Evolutionary conservation across 1,140 invertebrate genomes (phyloP), one percentile per base, ranked within the genome.

Genomic region (Cepaea nemoralis): DNA sequence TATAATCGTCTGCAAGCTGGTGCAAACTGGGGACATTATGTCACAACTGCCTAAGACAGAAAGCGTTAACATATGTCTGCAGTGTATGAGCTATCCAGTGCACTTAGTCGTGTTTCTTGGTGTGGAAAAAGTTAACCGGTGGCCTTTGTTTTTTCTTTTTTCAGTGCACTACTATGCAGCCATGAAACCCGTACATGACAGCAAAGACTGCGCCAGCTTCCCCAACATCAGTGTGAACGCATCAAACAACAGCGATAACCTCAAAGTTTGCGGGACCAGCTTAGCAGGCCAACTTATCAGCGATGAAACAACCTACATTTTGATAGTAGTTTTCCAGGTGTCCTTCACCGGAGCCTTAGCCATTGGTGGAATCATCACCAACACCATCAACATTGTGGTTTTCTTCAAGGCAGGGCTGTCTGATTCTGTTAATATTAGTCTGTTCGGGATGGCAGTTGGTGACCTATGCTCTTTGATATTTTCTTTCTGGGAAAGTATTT

Each of bases 391-490:
- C 31, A 33, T 75, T n/a, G 73, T 75, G 40, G 45, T 75, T 14
- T 75, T 75, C 73, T 50, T 75, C 10, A 75, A 50, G 31, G 50
- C 50, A 45, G 73, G 73, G 16, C n/a, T 75, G 0, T n/a, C n/a
- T 3, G 73, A 75, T 22, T 2, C 73, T 19, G 45, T 50, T 31
- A 75, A 75, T 33, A 75, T 75, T 31, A 75, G 73, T 33, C 73
- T 75, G 27, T 75, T 75, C 14, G 73, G 73, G 3, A 27, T 75
- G 5, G 31, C 73, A 16, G 14, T 75, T 50, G 35, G 35, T 27
- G 73, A 75, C 33, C 2, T 75, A 14, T 75, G 40, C 73, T 40
- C 35, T 50, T 33, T 45, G 24, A 16, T 75, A n/a, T 40, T 42
- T 33, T 35, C 40, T 8, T 19, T 75, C 8, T 75, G 73, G 73